Evolutionary conservation across 2,797 vertebrate genomes (phyloP).

Genomic region (Sandelia bainsii): DNA sequence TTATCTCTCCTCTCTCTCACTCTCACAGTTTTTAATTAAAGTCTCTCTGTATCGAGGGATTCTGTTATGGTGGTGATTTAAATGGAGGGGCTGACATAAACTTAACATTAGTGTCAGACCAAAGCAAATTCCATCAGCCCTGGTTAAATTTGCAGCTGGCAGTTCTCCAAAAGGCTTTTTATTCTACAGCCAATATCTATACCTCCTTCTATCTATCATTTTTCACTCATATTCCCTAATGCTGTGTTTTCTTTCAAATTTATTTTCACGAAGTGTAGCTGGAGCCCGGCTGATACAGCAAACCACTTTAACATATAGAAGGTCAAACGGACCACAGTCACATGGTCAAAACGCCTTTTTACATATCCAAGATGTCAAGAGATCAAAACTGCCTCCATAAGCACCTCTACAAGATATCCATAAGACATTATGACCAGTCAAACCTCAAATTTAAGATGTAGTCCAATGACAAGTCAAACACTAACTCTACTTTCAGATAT

Average conservation of each 20-base stretch:
- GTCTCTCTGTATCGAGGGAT: slow-evolving; percentile 70
- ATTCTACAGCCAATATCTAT: slow-evolving; percentile 60
- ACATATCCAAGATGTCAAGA: too few species aligned
- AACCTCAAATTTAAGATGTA: too few species aligned
- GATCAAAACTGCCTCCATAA: too few species aligned
- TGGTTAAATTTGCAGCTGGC: slow-evolving; percentile 71
- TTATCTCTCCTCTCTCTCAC: slow-evolving; percentile 28
- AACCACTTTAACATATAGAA: neutral
- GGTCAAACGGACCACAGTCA: neutral
- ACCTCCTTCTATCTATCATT: slow-evolving; percentile 40
- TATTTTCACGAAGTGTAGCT: slow-evolving; percentile 1
- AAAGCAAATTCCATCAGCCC: slow-evolving; percentile 75
- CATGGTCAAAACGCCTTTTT: too few species aligned
- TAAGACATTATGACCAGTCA: too few species aligned
- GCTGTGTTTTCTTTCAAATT: neutral
- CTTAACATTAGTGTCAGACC: slow-evolving; percentile 76
- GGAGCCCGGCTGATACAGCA: neutral
- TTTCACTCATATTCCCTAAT: slow-evolving; percentile 24
- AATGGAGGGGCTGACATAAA: slow-evolving; percentile 72
- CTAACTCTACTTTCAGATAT: too few species aligned
- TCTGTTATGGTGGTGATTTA: slow-evolving; percentile 75
- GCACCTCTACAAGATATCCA: too few species aligned
- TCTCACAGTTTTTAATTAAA: slow-evolving; percentile 76
- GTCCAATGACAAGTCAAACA: too few species aligned
- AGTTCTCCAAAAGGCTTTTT: slow-evolving; percentile 62